Conservation (phyloP, 2,113 vertebrate genomes). For the Oceanites oceanicus region DNA sequence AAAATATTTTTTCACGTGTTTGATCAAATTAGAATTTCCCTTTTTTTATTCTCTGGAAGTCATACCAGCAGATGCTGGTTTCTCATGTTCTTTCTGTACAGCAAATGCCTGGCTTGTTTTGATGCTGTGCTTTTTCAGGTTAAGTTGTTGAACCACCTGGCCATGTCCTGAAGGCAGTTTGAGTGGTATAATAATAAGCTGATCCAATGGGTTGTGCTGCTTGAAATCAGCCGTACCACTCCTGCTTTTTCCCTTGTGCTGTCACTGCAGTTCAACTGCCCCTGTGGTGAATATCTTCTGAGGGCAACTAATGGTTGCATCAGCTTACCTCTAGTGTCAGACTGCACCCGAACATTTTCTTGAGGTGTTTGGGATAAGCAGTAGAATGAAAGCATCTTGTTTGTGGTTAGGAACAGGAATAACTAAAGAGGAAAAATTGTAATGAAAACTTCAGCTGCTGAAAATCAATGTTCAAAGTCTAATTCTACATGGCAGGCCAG, state of each 20-base stretch:
- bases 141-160: constrained; percentile 21
- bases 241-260: background rate
- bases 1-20: background rate
- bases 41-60: background rate
- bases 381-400: background rate
- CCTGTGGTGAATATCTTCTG: background rate
- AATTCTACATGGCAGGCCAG: background rate
- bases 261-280: background rate
- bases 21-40: background rate
- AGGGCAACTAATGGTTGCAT: background rate
- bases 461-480: constrained; percentile 22
- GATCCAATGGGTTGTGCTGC: constrained; percentile 11
- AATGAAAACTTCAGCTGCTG: constrained; percentile 1
- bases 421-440: background rate
- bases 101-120: constrained; percentile 8
- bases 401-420: background rate
- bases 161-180: background rate
- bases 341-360: background rate
- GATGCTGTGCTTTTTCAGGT: background rate
- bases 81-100: background rate
- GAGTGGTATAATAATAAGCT: background rate
- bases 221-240: background rate
- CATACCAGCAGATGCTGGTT: background rate
- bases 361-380: background rate
- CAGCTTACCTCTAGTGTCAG: background rate